phyloP scores from a whole-genome alignment of 2,113 vertebrate species.

The Spermophilus dauricus region DNA sequence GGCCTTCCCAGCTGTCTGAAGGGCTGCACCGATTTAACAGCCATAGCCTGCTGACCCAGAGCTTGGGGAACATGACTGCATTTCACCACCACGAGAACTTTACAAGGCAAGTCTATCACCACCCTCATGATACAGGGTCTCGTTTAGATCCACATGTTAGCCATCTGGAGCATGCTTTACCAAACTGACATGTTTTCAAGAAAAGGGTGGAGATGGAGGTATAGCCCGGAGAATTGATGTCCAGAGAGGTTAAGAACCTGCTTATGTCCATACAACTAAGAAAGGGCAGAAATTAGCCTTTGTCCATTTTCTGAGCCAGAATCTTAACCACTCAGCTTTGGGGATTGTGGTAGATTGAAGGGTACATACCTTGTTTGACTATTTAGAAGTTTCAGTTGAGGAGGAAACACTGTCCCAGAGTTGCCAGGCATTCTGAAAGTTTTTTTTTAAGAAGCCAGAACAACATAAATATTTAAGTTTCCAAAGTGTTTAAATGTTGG shows the following conservation, averaged over 20 bases:
- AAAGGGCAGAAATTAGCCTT: neutral
- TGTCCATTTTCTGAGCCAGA: too few species aligned
- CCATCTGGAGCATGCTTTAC: neutral
- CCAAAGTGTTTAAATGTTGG: too few species aligned
- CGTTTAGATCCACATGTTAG: neutral
- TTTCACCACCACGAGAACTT: neutral
- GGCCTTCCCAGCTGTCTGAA: neutral
- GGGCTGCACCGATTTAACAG: neutral
- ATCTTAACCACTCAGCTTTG: too few species aligned
- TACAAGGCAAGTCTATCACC: neutral
- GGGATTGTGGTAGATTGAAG: neutral
- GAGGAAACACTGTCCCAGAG: neutral
- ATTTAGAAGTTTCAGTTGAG: neutral
- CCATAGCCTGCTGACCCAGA: neutral
- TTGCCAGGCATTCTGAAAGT: neutral
- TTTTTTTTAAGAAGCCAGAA: too few species aligned
- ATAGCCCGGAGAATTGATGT: neutral
- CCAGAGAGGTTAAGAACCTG: neutral
- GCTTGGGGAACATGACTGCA: neutral
- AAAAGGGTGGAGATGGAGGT: neutral
- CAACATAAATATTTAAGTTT: too few species aligned
- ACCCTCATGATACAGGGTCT: neutral
- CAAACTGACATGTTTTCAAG: conserved; percentile 45
- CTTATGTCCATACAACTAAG: neutral
- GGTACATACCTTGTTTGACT: neutral